phyloP scores from a whole-genome alignment of 2,797 vertebrate genomes.

The Darevskia mixta region DNA sequence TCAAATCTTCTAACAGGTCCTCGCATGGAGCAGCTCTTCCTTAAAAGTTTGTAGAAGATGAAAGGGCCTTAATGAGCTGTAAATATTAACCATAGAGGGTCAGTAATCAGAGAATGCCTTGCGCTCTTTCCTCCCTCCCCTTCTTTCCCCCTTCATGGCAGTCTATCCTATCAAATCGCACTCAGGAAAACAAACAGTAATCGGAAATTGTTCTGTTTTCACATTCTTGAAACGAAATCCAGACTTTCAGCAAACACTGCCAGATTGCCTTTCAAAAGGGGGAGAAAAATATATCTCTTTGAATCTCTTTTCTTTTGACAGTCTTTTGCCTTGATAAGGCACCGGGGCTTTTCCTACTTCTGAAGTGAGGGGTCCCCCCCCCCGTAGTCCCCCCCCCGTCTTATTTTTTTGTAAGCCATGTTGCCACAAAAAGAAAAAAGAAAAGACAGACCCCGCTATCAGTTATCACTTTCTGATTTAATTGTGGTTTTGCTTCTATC shows the following conservation, averaged over 20 bases:
- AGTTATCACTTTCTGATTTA: slow-evolving; percentile 35
- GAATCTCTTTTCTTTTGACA: slow-evolving; percentile 33
- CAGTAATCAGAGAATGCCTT: slow-evolving; percentile 47
- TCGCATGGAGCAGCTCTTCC: not conserved
- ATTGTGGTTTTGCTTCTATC: slow-evolving; percentile 28
- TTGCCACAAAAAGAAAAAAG: not conserved
- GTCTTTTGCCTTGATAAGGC: slow-evolving; percentile 33
- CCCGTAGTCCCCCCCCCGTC: too few species aligned
- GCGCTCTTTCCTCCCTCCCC: not conserved
- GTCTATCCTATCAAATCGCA: slow-evolving; percentile 54
- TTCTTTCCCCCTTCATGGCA: slow-evolving; percentile 40
- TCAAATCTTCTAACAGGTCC: not conserved
- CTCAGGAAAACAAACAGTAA: slow-evolving; percentile 38
- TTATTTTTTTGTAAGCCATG: slow-evolving; percentile 19
- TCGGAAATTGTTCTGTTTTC: slow-evolving; percentile 44
- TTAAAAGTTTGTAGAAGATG: not conserved
- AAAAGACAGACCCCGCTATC: slow-evolving; percentile 33
- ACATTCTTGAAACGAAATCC: slow-evolving; percentile 35
- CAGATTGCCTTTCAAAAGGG: slow-evolving; percentile 38
- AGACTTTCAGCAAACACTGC: slow-evolving; percentile 38
- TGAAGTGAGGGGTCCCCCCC: not conserved
- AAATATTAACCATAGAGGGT: not conserved
- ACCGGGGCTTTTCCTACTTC: slow-evolving; percentile 26
- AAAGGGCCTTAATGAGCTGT: slow-evolving; percentile 9
- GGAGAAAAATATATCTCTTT: not conserved